Percentiles rank a stretch among this genome's conserved stretches.
Evolutionary conservation across 2,113 vertebrate species (phyloP).

Genomic region (Nipponia nippon): DNA sequence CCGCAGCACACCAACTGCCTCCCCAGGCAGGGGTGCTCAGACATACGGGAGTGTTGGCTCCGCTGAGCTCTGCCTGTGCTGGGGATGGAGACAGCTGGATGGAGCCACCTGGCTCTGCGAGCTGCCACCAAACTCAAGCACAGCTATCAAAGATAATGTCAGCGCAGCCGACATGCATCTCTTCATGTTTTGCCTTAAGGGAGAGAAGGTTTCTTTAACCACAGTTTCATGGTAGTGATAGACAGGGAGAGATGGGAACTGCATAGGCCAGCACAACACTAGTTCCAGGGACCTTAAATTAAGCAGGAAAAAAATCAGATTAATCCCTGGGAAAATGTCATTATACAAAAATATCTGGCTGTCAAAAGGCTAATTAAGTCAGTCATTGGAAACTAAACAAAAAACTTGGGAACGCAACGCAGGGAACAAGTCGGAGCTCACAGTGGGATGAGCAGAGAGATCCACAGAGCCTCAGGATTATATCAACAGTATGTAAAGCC

Average conservation of each 20-base stretch:
- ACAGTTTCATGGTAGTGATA: not conserved
- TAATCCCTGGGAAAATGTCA: not conserved
- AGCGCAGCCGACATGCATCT: not conserved
- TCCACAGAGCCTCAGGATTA: not conserved
- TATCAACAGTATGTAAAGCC: not conserved
- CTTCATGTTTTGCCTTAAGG: not conserved
- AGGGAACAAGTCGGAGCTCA: not conserved
- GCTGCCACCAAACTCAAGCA: not conserved
- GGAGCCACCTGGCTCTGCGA: not conserved
- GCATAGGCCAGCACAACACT: not conserved
- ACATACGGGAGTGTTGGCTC: not conserved
- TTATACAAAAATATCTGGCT: not conserved
- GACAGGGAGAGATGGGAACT: not conserved
- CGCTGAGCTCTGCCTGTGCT: not conserved
- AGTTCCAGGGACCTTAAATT: not conserved
- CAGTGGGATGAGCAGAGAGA: rapidly evolving
- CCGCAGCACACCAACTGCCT: rapidly evolving
- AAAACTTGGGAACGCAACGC: not conserved
- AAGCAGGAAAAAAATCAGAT: not conserved
- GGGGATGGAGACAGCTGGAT: not conserved
- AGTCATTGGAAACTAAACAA: not conserved
- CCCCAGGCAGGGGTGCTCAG: not conserved
- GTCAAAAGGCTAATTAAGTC: not conserved
- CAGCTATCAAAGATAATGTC: not conserved
- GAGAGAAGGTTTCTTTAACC: not conserved